Base-by-base conservation (phyloP, 2,888 invertebrate species). In the Cataglyphis altisquamis region DNA sequence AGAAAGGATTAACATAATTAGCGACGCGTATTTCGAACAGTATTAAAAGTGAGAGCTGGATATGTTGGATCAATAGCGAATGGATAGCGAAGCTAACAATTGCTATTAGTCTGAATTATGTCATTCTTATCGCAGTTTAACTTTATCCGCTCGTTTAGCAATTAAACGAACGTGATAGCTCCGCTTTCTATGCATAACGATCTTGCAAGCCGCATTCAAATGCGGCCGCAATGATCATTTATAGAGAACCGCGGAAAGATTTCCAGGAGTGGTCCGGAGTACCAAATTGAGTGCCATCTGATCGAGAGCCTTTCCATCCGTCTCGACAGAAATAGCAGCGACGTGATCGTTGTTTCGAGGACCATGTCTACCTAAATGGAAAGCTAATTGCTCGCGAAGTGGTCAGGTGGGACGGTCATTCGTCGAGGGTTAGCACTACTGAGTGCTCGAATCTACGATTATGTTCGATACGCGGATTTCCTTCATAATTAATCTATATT, bases 221-320 rank as follows among this genome's bases (percentile, higher is more conserved):
- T 72, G 62, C 82, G 81, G 72, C 60, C 81, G 80, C 83, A 84
- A 80, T 82, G 87, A 73, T 84, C 90, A 87, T 81, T 89, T 88
- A 85, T 82, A 63, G 77, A 81, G 85, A 82, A 82, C 82, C 80
- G 52, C 82, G 84, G 87, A 84, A 87, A 85, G 86, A 85, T 83
- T 73, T 66, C 36, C 80, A 57, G 57, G 73, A 77, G 68, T 84
- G 80, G 41, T 78, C 64, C 64, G 80, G 70, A 88, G 82, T 88
- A 88, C 91, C 90, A 90, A 92, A 92, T 92, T 91, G 93, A 92
- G 92, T 90, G 89, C 86, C 88, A 89, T 88, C 91, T 89, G 91
- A 92, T 92, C 90, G 85, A 91, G 90, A 92, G 90, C 91, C 92
- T 91, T 92, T 92, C 90, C 88, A 91, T 90, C 89, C 83, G 81